phyloP scores from a whole-genome alignment of 1,140 invertebrate genomes.

The Bombus balteatus region DNA sequence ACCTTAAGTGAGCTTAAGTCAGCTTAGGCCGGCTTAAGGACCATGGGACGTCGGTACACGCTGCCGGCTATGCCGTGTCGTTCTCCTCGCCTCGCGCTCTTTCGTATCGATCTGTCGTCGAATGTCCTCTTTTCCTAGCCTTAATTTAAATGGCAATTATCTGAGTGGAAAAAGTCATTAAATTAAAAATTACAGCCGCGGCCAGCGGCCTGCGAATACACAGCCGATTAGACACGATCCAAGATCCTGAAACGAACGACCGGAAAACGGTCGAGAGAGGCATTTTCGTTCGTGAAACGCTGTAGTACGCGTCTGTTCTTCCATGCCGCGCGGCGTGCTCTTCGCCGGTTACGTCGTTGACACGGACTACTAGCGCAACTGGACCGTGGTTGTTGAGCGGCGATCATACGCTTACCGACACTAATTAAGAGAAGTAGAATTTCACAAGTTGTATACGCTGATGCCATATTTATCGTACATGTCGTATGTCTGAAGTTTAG shows the following conservation, averaged over 20 bases:
- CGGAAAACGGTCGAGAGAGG: not conserved
- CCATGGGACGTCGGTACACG: slow-evolving; percentile 51
- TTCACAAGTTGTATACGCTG: too few relatives aligned
- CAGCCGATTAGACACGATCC: slow-evolving; percentile 51
- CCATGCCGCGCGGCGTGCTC: too few relatives aligned
- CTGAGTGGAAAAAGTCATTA: slow-evolving; percentile 62
- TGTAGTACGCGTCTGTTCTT: too few relatives aligned
- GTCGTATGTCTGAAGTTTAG: too few relatives aligned
- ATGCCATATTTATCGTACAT: too few relatives aligned
- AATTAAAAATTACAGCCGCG: slow-evolving; percentile 59
- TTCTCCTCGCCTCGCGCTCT: slow-evolving; percentile 3
- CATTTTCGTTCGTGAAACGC: too few relatives aligned
- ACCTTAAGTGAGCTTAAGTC: slow-evolving; percentile 66
- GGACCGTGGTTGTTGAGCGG: too few relatives aligned
- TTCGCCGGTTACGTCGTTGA: too few relatives aligned
- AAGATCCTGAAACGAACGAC: slow-evolving; percentile 34
- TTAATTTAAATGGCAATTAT: slow-evolving; percentile 70
- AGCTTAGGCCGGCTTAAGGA: slow-evolving; percentile 61
- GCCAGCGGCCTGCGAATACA: not conserved
- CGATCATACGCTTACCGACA: too few relatives aligned
- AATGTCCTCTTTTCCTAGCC: slow-evolving; percentile 18
- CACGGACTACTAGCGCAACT: too few relatives aligned
- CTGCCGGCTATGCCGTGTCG: slow-evolving; percentile 9
- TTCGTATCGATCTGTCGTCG: slow-evolving; percentile 57
- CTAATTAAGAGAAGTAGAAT: too few relatives aligned